Conservation (phyloP, 2,113 vertebrate species). For the Pycnonotus jocosus region DNA sequence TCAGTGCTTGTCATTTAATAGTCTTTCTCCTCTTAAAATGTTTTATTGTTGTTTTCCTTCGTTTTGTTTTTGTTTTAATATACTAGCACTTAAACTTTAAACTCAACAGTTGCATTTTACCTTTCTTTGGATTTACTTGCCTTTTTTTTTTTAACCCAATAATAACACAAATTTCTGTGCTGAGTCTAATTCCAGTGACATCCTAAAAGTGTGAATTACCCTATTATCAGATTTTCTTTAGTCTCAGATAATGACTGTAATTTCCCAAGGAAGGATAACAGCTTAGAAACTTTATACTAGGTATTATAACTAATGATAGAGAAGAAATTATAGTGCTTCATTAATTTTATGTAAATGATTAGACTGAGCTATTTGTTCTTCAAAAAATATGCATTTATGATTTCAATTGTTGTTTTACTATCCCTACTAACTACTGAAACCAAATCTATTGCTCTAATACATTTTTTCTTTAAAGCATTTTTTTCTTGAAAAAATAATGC, state of each 20-base stretch:
- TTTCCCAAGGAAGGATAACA: background rate
- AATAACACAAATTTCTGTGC: background rate
- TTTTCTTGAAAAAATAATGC: background rate
- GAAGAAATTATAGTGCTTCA: background rate
- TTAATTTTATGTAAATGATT: slow-evolving; percentile 3
- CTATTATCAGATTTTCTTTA: background rate
- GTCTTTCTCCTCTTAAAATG: rapidly evolving
- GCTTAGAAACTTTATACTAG: background rate
- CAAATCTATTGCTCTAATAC: background rate
- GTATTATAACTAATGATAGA: background rate
- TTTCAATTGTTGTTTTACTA: background rate
- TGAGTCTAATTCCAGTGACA: background rate
- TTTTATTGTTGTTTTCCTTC: background rate
- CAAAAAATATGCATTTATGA: background rate
- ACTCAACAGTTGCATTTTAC: background rate
- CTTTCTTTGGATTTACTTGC: background rate
- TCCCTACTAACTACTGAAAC: background rate
- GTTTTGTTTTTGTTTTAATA: background rate
- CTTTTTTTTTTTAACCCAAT: background rate
- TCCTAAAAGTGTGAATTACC: background rate
- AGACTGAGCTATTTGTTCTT: background rate
- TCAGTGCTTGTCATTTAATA: background rate
- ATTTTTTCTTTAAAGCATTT: background rate
- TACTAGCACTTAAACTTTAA: background rate
- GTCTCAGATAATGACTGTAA: background rate